A percentile compares a stretch with the other conserved stretches of the same genome.
Conservation (phyloP, 2,888 invertebrate genomes). For the Eristalis tenax region DNA sequence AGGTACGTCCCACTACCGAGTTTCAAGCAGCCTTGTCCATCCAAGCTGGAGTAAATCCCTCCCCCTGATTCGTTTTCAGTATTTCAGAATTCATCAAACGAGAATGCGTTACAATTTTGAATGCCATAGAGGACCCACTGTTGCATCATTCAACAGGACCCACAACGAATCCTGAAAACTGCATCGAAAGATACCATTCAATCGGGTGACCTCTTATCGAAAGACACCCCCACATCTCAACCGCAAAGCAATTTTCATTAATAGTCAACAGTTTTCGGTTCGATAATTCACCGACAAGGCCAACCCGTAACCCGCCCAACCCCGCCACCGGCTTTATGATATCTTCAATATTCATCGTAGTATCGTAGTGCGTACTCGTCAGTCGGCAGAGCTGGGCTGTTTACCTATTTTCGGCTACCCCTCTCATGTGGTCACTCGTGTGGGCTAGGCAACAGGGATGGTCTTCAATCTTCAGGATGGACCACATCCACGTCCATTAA, state of each 20-base stretch:
- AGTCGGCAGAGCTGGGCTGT: not conserved
- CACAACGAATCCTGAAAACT: no score
- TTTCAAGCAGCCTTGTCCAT: no score
- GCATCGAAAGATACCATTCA: not conserved
- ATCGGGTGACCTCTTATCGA: not conserved
- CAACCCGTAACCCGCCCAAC: not conserved
- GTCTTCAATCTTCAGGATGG: no score
- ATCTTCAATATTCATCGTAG: not conserved
- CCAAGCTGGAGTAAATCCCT: no score
- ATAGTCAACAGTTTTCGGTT: not conserved
- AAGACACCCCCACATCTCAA: not conserved
- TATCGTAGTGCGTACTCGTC: not conserved
- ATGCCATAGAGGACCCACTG: not conserved
- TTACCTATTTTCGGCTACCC: not conserved
- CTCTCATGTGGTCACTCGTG: not conserved
- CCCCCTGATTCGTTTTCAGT: no score
- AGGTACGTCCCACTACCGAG: no score
- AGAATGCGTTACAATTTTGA: no score
- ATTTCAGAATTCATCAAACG: no score
- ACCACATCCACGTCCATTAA: no score
- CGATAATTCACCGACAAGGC: not conserved
- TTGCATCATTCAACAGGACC: not conserved
- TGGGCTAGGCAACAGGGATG: not conserved
- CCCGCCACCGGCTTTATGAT: not conserved
- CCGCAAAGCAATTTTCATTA: not conserved